These are phyloP conservation scores for Pseudococcus jackbeardsleyi DNA, from an alignment of 2,888 invertebrate species.

Conservation along the genomic window DNA sequence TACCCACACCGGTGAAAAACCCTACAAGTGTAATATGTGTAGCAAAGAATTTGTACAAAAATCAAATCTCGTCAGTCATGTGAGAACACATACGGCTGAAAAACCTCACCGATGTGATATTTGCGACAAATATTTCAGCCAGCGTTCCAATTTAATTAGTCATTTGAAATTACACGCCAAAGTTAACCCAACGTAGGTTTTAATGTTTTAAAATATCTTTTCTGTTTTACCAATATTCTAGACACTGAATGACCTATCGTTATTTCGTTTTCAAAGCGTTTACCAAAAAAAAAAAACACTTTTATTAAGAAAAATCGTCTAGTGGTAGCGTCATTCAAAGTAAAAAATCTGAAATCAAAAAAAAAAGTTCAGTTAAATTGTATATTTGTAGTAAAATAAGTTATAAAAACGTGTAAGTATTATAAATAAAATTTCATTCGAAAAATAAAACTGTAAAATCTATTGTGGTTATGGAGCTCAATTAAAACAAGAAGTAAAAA, in stretches of 20 bases:
- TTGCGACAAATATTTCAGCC: conserved; percentile 63
- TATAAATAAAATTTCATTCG: conserved; percentile 44
- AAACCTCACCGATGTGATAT: conserved; percentile 64
- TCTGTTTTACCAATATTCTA: neutral
- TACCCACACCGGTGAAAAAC: conserved; percentile 64
- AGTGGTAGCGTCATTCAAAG: neutral
- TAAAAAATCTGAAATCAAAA: neutral
- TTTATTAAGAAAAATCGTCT: neutral
- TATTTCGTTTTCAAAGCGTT: too few species aligned
- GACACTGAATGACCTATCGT: neutral
- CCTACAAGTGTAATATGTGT: conserved; percentile 60
- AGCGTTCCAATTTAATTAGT: conserved; percentile 62
- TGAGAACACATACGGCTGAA: conserved; percentile 59
- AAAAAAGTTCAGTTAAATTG: conserved; percentile 27
- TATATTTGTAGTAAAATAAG: conserved; percentile 51
- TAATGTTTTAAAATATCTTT: neutral
- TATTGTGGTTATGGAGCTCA: conserved; percentile 11
- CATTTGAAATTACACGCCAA: conserved; percentile 63
- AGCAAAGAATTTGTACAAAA: conserved; percentile 63
- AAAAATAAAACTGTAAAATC: conserved; percentile 49
- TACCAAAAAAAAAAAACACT: neutral
- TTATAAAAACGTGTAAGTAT: conserved; percentile 47
- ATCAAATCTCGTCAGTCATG: conserved; percentile 62
- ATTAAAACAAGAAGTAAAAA: conserved; percentile 14
- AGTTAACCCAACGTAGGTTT: conserved; percentile 5